Evolutionary conservation across 2,797 vertebrate species (phyloP).

Genomic region (Cyclopterus lumpus): DNA sequence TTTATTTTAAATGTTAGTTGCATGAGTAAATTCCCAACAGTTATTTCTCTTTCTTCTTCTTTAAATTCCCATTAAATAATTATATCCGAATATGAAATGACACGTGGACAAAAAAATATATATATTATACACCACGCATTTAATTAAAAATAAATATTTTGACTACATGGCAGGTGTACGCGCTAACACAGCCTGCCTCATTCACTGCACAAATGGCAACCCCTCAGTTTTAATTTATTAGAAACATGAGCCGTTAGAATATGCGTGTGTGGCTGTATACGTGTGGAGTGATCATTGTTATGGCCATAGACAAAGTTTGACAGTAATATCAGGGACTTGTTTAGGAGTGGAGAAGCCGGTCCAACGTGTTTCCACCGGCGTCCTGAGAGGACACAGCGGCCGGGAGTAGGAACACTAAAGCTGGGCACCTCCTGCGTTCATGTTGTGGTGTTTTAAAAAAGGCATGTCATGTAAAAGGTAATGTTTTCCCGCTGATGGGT

Average conservation of each 20-base stretch:
- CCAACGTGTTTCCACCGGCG: constrained; percentile 88
- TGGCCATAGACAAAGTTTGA: constrained; percentile 78
- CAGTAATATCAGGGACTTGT: constrained; percentile 79
- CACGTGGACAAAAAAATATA: neutral
- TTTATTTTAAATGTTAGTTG: constrained; percentile 2
- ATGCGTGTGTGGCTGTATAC: constrained; percentile 43
- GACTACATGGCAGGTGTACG: neutral
- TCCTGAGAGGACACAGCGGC: constrained; percentile 45
- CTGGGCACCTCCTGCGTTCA: constrained; percentile 31
- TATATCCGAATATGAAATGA: constrained; percentile 1
- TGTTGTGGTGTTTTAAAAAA: constrained; percentile 9
- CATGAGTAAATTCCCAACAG: constrained; percentile 23
- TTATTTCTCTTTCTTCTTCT: neutral
- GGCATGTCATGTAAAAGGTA: too few species aligned
- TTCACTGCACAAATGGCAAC: constrained; percentile 31
- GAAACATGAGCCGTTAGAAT: constrained; percentile 29
- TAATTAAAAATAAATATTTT: constrained; percentile 28
- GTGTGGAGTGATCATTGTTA: constrained; percentile 75
- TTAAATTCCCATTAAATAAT: constrained; percentile 3
- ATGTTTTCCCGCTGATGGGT: neutral
- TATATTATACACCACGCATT: constrained; percentile 20
- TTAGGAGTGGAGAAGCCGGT: constrained; percentile 90
- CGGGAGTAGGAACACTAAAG: constrained; percentile 63
- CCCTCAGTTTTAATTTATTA: constrained; percentile 30
- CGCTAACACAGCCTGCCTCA: constrained; percentile 21